Conservation (phyloP, 2,797 vertebrate genomes). For the Micropoecilia bifurca region DNA sequence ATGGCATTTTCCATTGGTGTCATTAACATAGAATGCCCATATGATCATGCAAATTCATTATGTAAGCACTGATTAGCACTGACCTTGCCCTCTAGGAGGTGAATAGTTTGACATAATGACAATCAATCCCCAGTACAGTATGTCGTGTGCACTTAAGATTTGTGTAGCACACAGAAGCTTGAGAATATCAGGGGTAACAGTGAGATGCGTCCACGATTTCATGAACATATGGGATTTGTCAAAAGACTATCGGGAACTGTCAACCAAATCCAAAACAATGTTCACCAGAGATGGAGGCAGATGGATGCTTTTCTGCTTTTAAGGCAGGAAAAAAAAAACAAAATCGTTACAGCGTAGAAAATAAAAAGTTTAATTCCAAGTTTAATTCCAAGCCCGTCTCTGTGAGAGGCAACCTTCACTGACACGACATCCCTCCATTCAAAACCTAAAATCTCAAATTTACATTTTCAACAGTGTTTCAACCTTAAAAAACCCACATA, state of each 20-base stretch:
- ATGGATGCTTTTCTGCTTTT: background rate
- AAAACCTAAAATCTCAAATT: constrained; percentile 39
- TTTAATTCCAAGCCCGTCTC: constrained; percentile 38
- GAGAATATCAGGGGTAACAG: background rate
- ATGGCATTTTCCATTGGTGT: constrained; percentile 60
- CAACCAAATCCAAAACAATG: background rate
- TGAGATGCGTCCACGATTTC: background rate
- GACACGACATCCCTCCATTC: constrained; percentile 60
- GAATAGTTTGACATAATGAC: constrained; percentile 54
- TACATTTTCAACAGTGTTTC: constrained; percentile 39
- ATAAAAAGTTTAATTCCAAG: background rate
- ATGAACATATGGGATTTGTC: background rate
- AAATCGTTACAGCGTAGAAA: background rate
- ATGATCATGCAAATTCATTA: constrained; percentile 72
- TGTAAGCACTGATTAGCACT: constrained; percentile 70
- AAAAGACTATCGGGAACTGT: background rate
- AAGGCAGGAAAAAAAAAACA: background rate
- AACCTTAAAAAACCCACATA: constrained; percentile 32
- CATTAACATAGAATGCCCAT: constrained; percentile 67
- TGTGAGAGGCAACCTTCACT: constrained; percentile 60
- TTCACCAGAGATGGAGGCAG: background rate
- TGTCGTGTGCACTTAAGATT: background rate
- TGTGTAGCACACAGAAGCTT: background rate
- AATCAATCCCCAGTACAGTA: constrained; percentile 21
- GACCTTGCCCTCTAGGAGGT: constrained; percentile 69